Evolutionary conservation across 2,797 vertebrate genomes (phyloP).

Genomic region (Bufotes viridis): DNA sequence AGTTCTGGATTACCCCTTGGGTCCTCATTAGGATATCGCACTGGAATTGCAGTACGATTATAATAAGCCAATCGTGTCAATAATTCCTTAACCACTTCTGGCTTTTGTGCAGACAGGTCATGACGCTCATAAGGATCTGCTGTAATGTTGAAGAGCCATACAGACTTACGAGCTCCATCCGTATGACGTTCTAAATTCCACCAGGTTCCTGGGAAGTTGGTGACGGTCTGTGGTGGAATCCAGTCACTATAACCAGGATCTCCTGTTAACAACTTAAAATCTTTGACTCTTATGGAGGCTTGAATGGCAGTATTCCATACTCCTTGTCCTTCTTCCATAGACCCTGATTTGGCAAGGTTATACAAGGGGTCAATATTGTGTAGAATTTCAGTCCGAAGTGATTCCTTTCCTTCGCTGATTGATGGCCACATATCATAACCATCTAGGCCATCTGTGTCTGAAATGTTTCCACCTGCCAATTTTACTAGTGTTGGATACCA

Average conservation of each 20-base stretch:
- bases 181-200: constrained; percentile 93
- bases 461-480: constrained; percentile 87
- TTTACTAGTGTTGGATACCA: constrained; percentile 95
- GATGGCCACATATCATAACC: constrained; percentile 91
- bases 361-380: constrained; percentile 98
- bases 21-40: constrained; percentile 93
- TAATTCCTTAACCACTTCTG: constrained; percentile 88
- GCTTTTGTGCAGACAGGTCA: constrained; percentile 85
- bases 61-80: constrained; percentile 87
- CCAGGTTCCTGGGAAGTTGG: constrained; percentile 89
- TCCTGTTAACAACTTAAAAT: constrained; percentile 96
- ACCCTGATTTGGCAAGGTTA: constrained; percentile 86
- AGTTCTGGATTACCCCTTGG: constrained; percentile 88
- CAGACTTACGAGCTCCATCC: constrained; percentile 76
- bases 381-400: constrained; percentile 89
- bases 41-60: constrained; percentile 90
- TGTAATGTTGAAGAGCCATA: constrained; percentile 97
- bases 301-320: constrained; percentile 96
- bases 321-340: constrained; percentile 84
- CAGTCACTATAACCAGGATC: constrained; percentile 96
- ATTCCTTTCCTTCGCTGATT: constrained; percentile 91
- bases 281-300: constrained; percentile 90
- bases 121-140: constrained; percentile 90
- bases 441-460: constrained; percentile 81
- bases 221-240: constrained; percentile 91